Percentiles rank a stretch among this genome's conserved stretches.
These are phyloP conservation scores for Ciconia stormi DNA, from an alignment of 2,113 vertebrate genomes.

Conservation along the genomic window DNA sequence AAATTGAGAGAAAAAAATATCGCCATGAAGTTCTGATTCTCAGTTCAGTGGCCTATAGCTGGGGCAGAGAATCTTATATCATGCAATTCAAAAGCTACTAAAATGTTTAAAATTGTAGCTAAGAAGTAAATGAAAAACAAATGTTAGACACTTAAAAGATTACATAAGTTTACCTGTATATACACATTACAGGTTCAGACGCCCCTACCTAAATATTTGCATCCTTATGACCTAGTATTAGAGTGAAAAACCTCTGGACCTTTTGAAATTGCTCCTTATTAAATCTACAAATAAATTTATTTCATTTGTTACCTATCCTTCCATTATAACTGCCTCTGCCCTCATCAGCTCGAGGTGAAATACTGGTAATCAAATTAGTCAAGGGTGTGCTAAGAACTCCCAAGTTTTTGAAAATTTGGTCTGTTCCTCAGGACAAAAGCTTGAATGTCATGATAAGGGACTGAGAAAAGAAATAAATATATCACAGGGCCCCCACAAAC, in stretches of 20 bases:
- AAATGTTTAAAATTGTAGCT: not conserved
- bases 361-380: not conserved
- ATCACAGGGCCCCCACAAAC: not conserved
- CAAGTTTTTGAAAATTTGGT: not conserved
- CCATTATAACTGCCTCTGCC: not conserved
- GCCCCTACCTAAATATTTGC: not conserved
- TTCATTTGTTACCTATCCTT: not conserved
- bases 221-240: not conserved
- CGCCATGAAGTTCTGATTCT: not conserved
- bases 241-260: not conserved
- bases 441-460: no score
- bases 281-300: not conserved
- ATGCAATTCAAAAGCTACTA: not conserved
- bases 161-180: not conserved
- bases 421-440: not conserved
- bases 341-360: not conserved
- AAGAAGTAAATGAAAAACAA: not conserved
- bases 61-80: not conserved
- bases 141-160: not conserved
- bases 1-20: not conserved
- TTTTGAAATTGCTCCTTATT: not conserved
- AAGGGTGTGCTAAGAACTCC: not conserved
- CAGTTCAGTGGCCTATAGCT: not conserved
- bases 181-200: not conserved
- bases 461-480: not conserved